Conservation (phyloP, 1,140 invertebrate species). For the Pachypsylla venusta region DNA sequence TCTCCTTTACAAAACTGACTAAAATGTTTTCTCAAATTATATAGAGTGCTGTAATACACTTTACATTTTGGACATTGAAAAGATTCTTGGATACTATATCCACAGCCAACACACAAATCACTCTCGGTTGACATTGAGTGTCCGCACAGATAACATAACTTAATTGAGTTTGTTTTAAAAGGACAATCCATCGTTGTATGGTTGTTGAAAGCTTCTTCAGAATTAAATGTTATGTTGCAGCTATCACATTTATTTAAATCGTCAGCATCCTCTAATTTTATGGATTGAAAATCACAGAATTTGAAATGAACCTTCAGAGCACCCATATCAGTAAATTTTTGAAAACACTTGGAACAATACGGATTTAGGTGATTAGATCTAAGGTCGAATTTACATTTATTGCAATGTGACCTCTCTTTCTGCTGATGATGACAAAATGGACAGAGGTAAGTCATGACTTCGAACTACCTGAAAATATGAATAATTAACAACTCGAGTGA, state of each 20-base stretch:
- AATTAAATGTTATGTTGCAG: background rate
- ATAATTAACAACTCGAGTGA: no score
- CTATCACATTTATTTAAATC: background rate
- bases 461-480: no score
- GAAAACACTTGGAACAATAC: background rate
- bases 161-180: background rate
- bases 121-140: background rate
- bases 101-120: background rate
- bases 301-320: background rate
- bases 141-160: background rate
- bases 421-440: conserved; percentile 7
- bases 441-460: background rate
- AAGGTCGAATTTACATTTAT: background rate
- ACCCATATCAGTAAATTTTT: background rate
- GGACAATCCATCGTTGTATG: background rate
- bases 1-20: no score
- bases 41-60: background rate
- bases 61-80: background rate
- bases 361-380: background rate
- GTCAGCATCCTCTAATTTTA: background rate
- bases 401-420: background rate
- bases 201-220: background rate
- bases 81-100: background rate
- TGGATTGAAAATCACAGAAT: background rate
- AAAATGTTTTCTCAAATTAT: no score